Conservation (phyloP, 2,797 vertebrate genomes). For the Rhinogobio ventralis region DNA sequence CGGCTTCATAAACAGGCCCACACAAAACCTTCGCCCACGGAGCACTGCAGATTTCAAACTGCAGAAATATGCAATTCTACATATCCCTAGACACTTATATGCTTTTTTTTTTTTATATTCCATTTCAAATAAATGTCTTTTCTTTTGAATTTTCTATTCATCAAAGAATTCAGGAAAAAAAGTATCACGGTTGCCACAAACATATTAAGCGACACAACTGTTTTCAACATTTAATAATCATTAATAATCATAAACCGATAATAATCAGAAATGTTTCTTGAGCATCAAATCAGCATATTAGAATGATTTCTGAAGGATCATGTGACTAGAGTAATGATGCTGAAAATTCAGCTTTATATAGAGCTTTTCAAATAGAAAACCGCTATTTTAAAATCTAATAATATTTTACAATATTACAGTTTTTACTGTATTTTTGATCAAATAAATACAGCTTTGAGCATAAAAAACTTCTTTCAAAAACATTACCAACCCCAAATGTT, state of each 20-base stretch:
- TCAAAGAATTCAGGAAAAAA: not conserved
- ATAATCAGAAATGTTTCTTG: not conserved
- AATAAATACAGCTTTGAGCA: not conserved
- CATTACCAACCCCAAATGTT: no score
- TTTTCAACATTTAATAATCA: not conserved
- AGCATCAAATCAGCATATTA: not conserved
- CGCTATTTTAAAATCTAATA: not conserved
- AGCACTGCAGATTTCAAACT: not conserved
- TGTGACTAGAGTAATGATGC: not conserved
- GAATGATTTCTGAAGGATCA: not conserved
- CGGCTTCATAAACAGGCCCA: slow-evolving; percentile 17
- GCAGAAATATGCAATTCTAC: not conserved
- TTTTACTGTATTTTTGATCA: not conserved
- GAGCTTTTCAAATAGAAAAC: not conserved
- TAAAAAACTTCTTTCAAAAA: not conserved
- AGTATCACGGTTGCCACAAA: not conserved
- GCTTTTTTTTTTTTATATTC: no score
- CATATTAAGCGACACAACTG: not conserved
- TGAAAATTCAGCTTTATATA: not conserved
- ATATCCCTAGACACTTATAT: not conserved
- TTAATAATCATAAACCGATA: not conserved
- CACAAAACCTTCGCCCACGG: slow-evolving; percentile 15
- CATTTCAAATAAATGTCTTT: not conserved
- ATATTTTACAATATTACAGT: not conserved
- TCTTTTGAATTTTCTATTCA: not conserved